phyloP scores from a whole-genome alignment of 1,140 invertebrate species.

The Sminthurinus signatus region DNA sequence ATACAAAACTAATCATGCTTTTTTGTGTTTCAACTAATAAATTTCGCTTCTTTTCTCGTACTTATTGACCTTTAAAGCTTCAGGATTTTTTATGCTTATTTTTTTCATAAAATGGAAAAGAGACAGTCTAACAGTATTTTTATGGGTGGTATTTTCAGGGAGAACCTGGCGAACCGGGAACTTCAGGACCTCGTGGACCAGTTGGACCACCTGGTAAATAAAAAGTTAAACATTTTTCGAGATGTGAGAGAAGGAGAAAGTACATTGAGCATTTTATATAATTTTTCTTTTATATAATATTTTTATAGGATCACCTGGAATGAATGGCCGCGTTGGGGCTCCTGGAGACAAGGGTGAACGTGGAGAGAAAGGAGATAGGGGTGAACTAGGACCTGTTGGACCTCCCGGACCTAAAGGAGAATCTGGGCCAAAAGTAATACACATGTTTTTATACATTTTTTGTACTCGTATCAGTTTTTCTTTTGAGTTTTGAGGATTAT shows the following conservation, averaged over 20 bases:
- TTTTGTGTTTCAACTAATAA: background rate
- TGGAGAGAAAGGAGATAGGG: constrained; percentile 62
- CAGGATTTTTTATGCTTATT: background rate
- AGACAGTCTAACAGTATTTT: background rate
- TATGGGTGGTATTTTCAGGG: constrained; percentile 54
- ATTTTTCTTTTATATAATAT: too few relatives aligned
- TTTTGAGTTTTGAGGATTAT: background rate
- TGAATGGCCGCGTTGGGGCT: constrained; percentile 60
- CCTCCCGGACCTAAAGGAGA: constrained; percentile 47
- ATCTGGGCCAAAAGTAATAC: constrained; percentile 45
- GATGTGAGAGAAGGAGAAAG: too few relatives aligned
- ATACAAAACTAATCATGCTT: background rate
- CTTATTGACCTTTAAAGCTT: background rate
- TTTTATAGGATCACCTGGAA: too few relatives aligned
- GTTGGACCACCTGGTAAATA: constrained; percentile 24
- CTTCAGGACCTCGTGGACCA: constrained; percentile 69
- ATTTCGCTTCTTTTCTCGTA: too few relatives aligned
- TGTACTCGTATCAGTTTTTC: background rate
- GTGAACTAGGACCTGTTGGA: constrained; percentile 53
- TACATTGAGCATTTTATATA: background rate
- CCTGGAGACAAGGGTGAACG: constrained; percentile 56
- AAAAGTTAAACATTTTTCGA: too few relatives aligned
- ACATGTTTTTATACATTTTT: background rate
- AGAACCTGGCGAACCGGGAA: constrained; percentile 81
- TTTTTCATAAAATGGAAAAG: background rate